Evolutionary conservation across 2,888 invertebrate species (phyloP).

Genomic region (Xylota segnis): DNA sequence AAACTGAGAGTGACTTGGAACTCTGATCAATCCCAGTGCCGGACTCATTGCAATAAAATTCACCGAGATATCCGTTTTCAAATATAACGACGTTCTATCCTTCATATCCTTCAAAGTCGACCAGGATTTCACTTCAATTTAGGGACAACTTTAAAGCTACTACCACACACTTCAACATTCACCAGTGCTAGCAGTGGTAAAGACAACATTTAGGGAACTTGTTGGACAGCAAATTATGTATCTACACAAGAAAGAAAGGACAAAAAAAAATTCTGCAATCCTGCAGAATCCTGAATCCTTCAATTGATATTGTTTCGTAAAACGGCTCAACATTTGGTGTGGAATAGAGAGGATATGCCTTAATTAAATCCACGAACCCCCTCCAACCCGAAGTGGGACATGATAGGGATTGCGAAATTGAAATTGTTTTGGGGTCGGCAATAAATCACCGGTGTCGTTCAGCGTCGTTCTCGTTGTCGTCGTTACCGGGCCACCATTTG

Average conservation of each 20-base stretch:
- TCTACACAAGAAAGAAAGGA: constrained; percentile 8
- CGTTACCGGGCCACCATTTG: constrained; percentile 40
- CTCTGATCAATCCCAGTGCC: too few relatives aligned
- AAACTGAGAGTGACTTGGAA: too few relatives aligned
- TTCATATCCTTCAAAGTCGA: too few relatives aligned
- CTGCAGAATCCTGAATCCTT: constrained; percentile 49
- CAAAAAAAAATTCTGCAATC: constrained; percentile 35
- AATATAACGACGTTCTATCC: too few relatives aligned
- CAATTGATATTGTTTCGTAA: constrained; percentile 69
- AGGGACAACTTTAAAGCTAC: constrained; percentile 10
- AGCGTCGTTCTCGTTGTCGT: constrained; percentile 28
- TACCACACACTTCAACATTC: constrained; percentile 6
- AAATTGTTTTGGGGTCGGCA: constrained; percentile 75
- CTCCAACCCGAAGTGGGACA: constrained; percentile 50
- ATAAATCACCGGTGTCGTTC: constrained; percentile 73
- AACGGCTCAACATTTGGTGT: constrained; percentile 51
- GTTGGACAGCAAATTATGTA: constrained; percentile 35
- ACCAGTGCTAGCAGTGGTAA: not conserved
- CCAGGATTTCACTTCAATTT: not conserved
- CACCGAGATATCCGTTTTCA: too few relatives aligned
- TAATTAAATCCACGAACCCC: constrained; percentile 72
- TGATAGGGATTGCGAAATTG: constrained; percentile 75
- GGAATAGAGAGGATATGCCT: constrained; percentile 60
- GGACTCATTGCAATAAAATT: too few relatives aligned
- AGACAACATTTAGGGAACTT: constrained; percentile 26